Base-by-base conservation (phyloP, 2,113 vertebrate species). In the Cryptotis parvus region DNA sequence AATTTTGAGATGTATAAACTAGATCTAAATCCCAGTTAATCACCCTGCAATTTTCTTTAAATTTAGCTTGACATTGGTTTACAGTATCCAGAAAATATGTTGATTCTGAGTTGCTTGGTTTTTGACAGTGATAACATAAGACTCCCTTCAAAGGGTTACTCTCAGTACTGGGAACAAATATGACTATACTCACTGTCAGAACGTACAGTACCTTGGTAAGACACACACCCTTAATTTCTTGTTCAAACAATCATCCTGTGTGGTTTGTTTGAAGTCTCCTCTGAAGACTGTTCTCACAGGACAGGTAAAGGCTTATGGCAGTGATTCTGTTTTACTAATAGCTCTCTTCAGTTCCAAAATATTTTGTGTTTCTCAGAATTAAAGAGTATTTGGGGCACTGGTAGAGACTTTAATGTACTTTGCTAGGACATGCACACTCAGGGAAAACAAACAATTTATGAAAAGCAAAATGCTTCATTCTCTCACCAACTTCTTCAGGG, bases 241-340 rank as follows among this genome's bases (percentile, higher is more conserved):
- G 92, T 93, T 78, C 89, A 96, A 90, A 94, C 81, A 90, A 33
- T 91, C n/a, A 70, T n/a, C 24, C 45, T 74, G 1, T 79, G 41
- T 89, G 89, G 92, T 88, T 92, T 95, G 52, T 91, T 91, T 88
- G 82, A 87, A 61, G 84, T 89, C n/a, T 92, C 92, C 96, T 85
- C 90, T 86, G 63, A 84, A 80, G 39, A 91, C 88, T 63, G 63
- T 89, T 94, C 91, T 93, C 87, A 90, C 29, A 70, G 81, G 55
- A 91, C 26, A 77, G 37, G 29, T 52, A 24, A 91, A 90, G 22
- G 22, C 76, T 70, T 31, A 14, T 72, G 82, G 39, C n/a, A 70
- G 18, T 27, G 65, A 94, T 70, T 92, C 10, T 22, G 82, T 85
- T n/a, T 85, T 55, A 74, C 26, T n/a, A 83, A 39, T 18, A 81